These are phyloP conservation scores for Hirtodrosophila confusa DNA, from an alignment of 2,888 invertebrate species.

Conservation along the genomic window DNA sequence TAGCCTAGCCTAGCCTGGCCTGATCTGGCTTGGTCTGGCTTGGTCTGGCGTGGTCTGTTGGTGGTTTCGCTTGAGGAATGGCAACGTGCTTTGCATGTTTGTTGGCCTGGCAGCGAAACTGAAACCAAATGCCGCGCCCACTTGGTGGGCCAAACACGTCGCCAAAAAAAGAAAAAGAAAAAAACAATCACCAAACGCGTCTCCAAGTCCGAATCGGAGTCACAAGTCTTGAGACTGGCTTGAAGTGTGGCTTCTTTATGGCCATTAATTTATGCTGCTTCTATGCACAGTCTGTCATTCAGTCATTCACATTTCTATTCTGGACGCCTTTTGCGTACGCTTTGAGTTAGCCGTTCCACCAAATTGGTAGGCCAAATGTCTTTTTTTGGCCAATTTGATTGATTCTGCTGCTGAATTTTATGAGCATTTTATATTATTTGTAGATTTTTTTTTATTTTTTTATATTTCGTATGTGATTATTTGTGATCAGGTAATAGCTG, in stretches of 20 bases:
- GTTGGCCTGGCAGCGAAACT: conserved; percentile 23
- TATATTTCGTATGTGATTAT: conserved; percentile 27
- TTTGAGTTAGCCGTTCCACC: conserved; percentile 18
- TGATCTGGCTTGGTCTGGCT: background rate
- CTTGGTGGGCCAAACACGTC: conserved; percentile 73
- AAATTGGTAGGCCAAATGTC: conserved; percentile 31
- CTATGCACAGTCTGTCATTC: conserved; percentile 17
- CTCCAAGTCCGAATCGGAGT: conserved; percentile 19
- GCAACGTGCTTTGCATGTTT: conserved; percentile 66
- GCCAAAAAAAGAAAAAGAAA: conserved; percentile 14
- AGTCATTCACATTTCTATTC: conserved; percentile 15
- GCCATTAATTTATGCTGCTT: conserved; percentile 65
- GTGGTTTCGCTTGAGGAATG: conserved; percentile 2
- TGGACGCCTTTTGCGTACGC: conserved; percentile 36
- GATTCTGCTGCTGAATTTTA: conserved; percentile 32
- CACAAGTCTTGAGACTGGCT: conserved; percentile 22
- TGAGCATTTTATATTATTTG: conserved; percentile 12
- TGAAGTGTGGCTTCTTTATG: conserved; percentile 41
- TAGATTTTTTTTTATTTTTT: background rate
- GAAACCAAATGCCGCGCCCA: conserved; percentile 57
- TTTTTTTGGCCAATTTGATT: conserved; percentile 36
- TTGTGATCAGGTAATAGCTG: conserved; percentile 52
- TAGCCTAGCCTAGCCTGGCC: background rate
- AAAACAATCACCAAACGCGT: conserved; percentile 29
- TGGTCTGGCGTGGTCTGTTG: no score